Evolutionary conservation across 2,113 vertebrate genomes (phyloP), one percentile per base, ranked within the genome.

Genomic region (Columba janthina): DNA sequence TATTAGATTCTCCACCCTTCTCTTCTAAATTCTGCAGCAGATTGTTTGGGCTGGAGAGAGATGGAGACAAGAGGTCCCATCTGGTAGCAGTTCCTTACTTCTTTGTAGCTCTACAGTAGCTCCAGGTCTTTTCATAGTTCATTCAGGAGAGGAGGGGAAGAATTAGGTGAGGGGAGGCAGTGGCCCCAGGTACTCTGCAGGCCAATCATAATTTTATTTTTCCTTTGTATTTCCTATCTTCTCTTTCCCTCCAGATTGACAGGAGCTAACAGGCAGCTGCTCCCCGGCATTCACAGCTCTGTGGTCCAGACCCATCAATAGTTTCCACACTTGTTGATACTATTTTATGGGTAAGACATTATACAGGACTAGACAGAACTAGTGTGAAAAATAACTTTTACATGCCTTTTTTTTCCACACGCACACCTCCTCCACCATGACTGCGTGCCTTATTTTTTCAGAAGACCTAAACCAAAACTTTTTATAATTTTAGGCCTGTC

Each of bases 1-100:
- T 98, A 97, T 98, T 97, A 98, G 96, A 98, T 98, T 94, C 93
- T 95, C 84, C 86, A 96, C 96, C 96, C 97, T 98, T 98, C 97
- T 96, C 96, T 97, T 98, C 97, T 97, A 98, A 98, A 98, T 97
- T 98, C 96, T 97, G 95, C 65, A 96, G 98, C 98, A 98, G 98
- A 98, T 97, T 98, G 98, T 98, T 98, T 98, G 98, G 98, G 98
- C 97, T 98, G 97, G 96, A 98, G 97, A 97, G 97, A 97, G 96
- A 98, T 98, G 96, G 97, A 98, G 98, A 98, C 97, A 98, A 97
- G 98, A 98, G 97, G 98, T 97, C 98, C 98, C 98, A 98, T 98
- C 97, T 98, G 98, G 97, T 97, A 85, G 76, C 96, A 97, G 94
- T 97, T 97, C 97, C 97, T 97, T 97, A 96, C 97, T 98, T 97